Evolutionary conservation across 2,888 invertebrate genomes (phyloP).

Genomic region (Hemistola chrysoprasaria): DNA sequence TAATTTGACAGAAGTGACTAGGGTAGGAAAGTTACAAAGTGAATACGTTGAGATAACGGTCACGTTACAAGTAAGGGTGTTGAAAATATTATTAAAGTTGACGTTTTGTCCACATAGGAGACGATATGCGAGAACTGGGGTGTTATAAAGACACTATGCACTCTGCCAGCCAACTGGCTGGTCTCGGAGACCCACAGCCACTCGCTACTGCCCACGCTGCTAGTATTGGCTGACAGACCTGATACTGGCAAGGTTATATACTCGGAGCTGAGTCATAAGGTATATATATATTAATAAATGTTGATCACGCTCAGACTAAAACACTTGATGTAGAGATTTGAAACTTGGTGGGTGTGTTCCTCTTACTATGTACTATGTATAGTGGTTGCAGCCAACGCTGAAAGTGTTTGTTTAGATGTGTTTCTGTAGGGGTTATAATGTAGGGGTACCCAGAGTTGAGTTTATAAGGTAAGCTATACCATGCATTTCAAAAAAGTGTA

Average conservation of each 20-base stretch:
- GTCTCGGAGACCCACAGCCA: slow-evolving; percentile 87
- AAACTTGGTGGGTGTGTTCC: too few species aligned
- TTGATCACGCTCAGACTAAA: too few species aligned
- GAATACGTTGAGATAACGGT: too few species aligned
- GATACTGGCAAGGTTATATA: slow-evolving; percentile 85
- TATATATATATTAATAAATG: slow-evolving; percentile 46
- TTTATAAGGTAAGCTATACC: too few species aligned
- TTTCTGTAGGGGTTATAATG: too few species aligned
- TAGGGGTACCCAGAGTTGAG: too few species aligned
- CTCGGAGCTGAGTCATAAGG: slow-evolving; percentile 87
- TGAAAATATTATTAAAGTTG: not conserved
- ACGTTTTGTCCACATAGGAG: slow-evolving; percentile 42
- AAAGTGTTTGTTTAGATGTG: too few species aligned
- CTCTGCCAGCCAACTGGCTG: slow-evolving; percentile 93
- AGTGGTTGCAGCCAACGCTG: too few species aligned
- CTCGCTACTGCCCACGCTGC: slow-evolving; percentile 90
- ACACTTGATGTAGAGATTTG: too few species aligned
- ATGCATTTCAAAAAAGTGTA: too few species aligned
- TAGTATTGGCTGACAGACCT: slow-evolving; percentile 84
- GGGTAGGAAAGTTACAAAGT: not conserved
- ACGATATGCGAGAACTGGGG: slow-evolving; percentile 76
- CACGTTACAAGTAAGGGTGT: too few species aligned
- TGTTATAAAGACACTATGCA: slow-evolving; percentile 92
- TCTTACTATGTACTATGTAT: too few species aligned
- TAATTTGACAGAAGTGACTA: slow-evolving; percentile 4